Evolutionary conservation across 2,113 vertebrate species (phyloP), one percentile per base, ranked within the genome.

Genomic region (Mesembrinibis cayennensis): DNA sequence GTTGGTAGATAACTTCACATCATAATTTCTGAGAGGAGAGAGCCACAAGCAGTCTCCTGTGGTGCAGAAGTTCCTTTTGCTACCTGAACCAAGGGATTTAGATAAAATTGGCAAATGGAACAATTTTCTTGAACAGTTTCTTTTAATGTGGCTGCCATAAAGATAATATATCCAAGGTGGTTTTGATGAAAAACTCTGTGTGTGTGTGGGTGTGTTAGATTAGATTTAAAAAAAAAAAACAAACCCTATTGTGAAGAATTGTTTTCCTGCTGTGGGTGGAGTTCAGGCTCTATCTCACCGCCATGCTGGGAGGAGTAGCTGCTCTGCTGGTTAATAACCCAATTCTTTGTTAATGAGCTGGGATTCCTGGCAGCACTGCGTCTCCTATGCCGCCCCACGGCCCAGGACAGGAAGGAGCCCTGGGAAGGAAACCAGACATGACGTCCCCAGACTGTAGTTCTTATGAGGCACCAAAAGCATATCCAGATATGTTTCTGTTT

Each of bases 351-450:
- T 42, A 70, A 15, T 25, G 42, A 56, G 11, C 45, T 50, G 56
- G 38, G 38, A 16, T 91, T 58, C 19, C 55, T 62, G 63, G 55
- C 59, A 93, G 65, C 55, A 59, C 8, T 67, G 17, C 1, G 1
- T 62, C 27, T 76, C 30, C 42, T 4, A 2, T 45, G 26, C 29
- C 1, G 1, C 50, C 13, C 32, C 8, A 0, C 61, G 52, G 58
- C 34, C 61, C 2, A 4, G 74, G 59, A 45, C 34, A 70, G 40
- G 40, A 42, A 42, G 40, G 59, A 89, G 7, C 13, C 5, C 6
- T 21, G 34, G 66, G 27, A 85, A 59, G 53, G 30, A 82, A 95
- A 44, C 18, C 25, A 47, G 32, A n/a, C 1, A 0, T 69, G 85
- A 53, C 11, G 38, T 63, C 62, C 38, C 18, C 13, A 23, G 40